Base-by-base conservation (phyloP, 2,797 vertebrate species). In the Labeo calbasu region DNA sequence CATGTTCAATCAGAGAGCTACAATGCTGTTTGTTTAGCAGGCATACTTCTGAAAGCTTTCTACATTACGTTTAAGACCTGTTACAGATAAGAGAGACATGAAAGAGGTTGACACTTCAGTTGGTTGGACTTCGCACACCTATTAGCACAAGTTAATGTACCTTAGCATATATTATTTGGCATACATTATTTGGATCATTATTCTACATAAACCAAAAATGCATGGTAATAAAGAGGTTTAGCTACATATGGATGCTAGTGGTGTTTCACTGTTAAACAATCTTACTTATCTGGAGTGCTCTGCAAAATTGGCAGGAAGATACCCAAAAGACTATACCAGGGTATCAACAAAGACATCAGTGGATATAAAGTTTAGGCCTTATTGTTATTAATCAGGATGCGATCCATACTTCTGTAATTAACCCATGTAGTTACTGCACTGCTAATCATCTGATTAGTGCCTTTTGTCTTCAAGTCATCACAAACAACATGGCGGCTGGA, bases 1-100 rank as follows among this genome's bases (percentile, higher is more conserved):
- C 89, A 71, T 87, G 87, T 89, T 78, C 63, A 79, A 90, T 90
- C 82, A 87, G 79, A 86, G 65, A 15, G 19, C 69, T 36, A 53
- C 81, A 86, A 88, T 77, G 40, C 86, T 48, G 36, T 40, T 0
- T 12, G 36, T 78, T 68, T 68, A 32, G 11, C 36, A 55, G 10
- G 46, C 2, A 28, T 2, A 75, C 57, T 36, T 73, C 43, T 21
- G 51, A 72, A 40, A 55, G 23, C 40, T 23, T 63, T 65, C 14
- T 53, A 36, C 7, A 32, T 55, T 36, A 73, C 32, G n/a, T 40
- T 75, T 25, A 21, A 43, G 55, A 59, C 4, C 70, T 76, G 25
- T 63, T 46, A 48, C 5, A 77, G 63, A 46, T n/a, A 23, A 65
- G 17, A 63, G 70, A 21, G 48, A 81, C 36, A 65, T 83, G 77